These are phyloP conservation scores for Promerops cafer DNA, from an alignment of 2,113 vertebrate species.

Conservation along the genomic window DNA sequence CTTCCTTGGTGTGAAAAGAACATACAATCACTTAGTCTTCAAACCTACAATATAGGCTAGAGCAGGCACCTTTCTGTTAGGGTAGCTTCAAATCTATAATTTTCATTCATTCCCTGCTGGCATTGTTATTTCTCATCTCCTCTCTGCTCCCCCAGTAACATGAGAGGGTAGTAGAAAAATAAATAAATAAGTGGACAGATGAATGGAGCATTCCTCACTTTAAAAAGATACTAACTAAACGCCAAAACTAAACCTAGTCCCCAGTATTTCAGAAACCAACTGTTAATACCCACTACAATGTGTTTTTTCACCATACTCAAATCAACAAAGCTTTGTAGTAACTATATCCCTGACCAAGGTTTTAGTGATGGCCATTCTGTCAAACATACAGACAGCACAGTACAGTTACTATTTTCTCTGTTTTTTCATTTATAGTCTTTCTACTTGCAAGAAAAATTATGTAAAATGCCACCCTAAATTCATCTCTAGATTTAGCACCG, in stretches of 20 bases:
- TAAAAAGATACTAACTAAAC: neutral
- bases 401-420: neutral
- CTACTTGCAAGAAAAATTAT: neutral
- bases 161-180: neutral
- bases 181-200: neutral
- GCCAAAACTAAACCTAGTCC: neutral
- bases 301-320: neutral
- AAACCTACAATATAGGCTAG: constrained; percentile 14
- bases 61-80: constrained; percentile 1
- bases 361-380: neutral
- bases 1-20: constrained; percentile 58
- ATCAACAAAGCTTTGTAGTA: neutral
- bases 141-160: neutral
- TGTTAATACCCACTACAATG: neutral
- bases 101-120: constrained; percentile 20
- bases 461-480: neutral
- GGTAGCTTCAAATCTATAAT: neutral
- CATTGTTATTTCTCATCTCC: neutral
- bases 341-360: neutral
- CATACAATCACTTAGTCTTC: constrained; percentile 39
- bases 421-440: neutral
- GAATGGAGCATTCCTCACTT: neutral
- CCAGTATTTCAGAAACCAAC: neutral
- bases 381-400: neutral
- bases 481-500: neutral